Evolutionary conservation across 2,888 invertebrate species (phyloP), one percentile per base, ranked within the genome.

Genomic region (Cosmopolites sordidus): DNA sequence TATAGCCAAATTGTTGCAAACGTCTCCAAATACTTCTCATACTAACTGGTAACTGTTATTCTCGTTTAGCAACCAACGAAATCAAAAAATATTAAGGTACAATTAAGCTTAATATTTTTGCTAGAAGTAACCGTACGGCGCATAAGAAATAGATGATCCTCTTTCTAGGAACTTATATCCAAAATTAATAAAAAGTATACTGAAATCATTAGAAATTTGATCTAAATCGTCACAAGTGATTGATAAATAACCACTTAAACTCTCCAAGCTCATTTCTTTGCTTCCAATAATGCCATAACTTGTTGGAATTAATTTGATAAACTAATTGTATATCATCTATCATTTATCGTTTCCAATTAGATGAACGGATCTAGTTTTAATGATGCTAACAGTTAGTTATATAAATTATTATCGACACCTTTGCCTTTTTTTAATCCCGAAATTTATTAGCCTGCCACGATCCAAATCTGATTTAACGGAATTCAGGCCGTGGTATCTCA

Each of bases 381-480:
- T 33, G 33, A 33, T 11, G 33, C n/a, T 12, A 33, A 33, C 33
- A 9, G 33, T 33, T 33, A 33, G 33, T 33, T 11, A 33, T 9
- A 33, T 33, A 33, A 33, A 33, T 33, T 33, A 33, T n/a, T n/a
- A 33, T 33, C 12, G 33, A 33, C 33, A 33, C n/a, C 38, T 39
- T 45, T 18, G 33, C 37, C 38, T 39, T 16, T 39, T 40, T 40
- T 9, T 18, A 45, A 47, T 47, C 40, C 16, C 22, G 12, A 47
- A 16, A 47, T 47, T 39, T 47, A 47, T 47, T 47, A 47, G 18
- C 15, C 39, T 47, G 47, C 37, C 47, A 39, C 27, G 16, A 39
- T 47, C 39, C 27, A 39, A 39, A 47, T 47, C 29, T 16, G 47
- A 27, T 29, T 47, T 40, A 39, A 39, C 38, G 16, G 16, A 47